phyloP scores from a whole-genome alignment of 1,140 invertebrate species.

The Brachionus paranguensis region DNA sequence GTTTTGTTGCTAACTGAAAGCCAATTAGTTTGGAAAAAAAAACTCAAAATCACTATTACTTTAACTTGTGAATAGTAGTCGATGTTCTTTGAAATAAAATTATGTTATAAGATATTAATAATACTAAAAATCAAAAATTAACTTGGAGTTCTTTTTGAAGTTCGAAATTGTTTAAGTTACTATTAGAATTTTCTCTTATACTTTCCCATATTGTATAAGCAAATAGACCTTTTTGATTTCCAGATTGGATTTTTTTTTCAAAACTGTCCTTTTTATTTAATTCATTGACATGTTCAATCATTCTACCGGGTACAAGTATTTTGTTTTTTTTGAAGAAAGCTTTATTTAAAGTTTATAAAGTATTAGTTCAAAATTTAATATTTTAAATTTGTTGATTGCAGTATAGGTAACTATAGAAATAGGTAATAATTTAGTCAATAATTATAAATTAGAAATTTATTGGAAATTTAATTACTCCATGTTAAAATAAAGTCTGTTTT shows the following conservation, averaged over 20 bases:
- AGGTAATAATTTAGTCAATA: not conserved
- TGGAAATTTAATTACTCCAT: not conserved
- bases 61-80: conserved; percentile 18
- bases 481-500: too few relatives aligned
- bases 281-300: not conserved
- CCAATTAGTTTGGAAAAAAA: not conserved
- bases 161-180: not conserved
- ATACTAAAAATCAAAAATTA: not conserved
- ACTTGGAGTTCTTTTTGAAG: conserved; percentile 4
- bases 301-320: too few relatives aligned
- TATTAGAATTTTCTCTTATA: not conserved
- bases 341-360: too few relatives aligned
- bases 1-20: not conserved
- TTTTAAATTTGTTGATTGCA: not conserved
- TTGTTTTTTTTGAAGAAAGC: too few relatives aligned
- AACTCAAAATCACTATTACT: not conserved
- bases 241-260: not conserved
- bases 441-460: not conserved
- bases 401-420: not conserved
- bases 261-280: not conserved
- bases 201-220: not conserved
- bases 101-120: not conserved
- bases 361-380: not conserved
- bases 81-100: not conserved
- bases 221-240: not conserved